Conservation (phyloP, 2,888 invertebrate genomes). For the Drosophila suboccidentalis region DNA sequence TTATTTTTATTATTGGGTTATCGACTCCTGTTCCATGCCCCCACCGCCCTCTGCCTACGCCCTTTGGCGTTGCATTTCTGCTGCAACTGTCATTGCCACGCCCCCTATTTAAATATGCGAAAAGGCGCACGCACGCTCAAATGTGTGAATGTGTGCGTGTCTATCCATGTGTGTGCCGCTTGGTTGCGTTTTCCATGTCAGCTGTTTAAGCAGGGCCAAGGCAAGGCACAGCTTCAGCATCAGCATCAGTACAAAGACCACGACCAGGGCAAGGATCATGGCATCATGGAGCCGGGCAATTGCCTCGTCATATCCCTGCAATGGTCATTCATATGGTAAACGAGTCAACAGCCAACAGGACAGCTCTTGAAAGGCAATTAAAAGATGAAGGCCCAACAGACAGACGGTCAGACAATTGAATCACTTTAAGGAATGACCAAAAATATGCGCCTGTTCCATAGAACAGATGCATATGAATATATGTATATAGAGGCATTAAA, state of each 20-base stretch:
- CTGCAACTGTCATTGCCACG: constrained; percentile 8
- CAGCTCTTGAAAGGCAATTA: constrained; percentile 49
- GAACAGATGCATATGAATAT: too few relatives aligned
- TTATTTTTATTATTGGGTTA: too few relatives aligned
- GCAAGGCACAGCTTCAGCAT: constrained; percentile 7
- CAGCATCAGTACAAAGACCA: not conserved
- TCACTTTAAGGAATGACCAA: constrained; percentile 4
- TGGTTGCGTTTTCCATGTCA: constrained; percentile 44
- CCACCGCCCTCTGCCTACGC: too few relatives aligned
- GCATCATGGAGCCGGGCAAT: constrained; percentile 34
- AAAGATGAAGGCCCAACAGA: constrained; percentile 20
- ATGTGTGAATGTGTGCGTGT: constrained; percentile 13
- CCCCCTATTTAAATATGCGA: constrained; percentile 43
- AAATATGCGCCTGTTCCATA: not conserved
- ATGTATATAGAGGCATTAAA: too few relatives aligned
- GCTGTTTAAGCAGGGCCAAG: constrained; percentile 36
- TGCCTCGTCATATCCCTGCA: constrained; percentile 40
- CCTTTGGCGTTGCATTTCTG: not conserved
- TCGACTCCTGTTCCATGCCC: too few relatives aligned
- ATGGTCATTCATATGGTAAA: constrained; percentile 51
- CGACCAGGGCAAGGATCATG: constrained; percentile 20
- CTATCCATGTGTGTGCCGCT: constrained; percentile 18
- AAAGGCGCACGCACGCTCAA: constrained; percentile 33
- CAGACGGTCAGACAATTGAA: not conserved
- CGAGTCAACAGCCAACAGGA: constrained; percentile 17